These are phyloP conservation scores for Dunckerocampus dactyliophorus DNA, from an alignment of 2,113 vertebrate genomes.

Conservation along the genomic window DNA sequence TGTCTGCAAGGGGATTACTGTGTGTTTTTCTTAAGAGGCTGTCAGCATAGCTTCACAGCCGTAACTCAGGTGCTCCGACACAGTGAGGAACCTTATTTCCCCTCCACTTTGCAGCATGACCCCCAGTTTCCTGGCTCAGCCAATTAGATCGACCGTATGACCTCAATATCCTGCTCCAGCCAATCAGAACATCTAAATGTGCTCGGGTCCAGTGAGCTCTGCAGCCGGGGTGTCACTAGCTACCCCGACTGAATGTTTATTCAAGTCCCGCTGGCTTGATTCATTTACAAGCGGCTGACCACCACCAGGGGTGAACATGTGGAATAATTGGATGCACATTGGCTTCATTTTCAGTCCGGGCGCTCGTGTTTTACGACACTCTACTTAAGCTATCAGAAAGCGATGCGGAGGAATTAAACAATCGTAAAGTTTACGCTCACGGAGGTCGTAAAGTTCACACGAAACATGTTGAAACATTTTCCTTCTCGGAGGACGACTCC, in stretches of 20 bases:
- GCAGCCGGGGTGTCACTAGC: slow-evolving; percentile 44
- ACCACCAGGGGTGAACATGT: slow-evolving; percentile 3
- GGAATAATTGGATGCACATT: slow-evolving; percentile 16
- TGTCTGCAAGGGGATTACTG: no score
- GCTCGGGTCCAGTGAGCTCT: slow-evolving; percentile 41
- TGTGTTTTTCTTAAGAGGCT: neutral
- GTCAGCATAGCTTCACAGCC: neutral
- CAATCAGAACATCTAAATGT: slow-evolving; percentile 71
- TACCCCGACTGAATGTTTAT: slow-evolving; percentile 47
- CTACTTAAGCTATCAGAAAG: slow-evolving; percentile 1
- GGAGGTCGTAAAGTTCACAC: slow-evolving; percentile 32
- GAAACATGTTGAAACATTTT: slow-evolving; percentile 64
- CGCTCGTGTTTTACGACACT: slow-evolving; percentile 4
- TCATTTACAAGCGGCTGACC: slow-evolving; percentile 29
- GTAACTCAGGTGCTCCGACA: slow-evolving; percentile 13
- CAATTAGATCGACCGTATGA: slow-evolving; percentile 60
- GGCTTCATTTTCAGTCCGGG: slow-evolving; percentile 5
- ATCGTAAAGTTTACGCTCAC: slow-evolving; percentile 28
- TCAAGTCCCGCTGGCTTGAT: slow-evolving; percentile 35
- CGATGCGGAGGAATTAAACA: slow-evolving; percentile 25
- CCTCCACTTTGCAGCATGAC: slow-evolving; percentile 61
- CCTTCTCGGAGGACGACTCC: slow-evolving; percentile 40
- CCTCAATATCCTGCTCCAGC: slow-evolving; percentile 68
- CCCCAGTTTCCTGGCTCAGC: slow-evolving; percentile 44
- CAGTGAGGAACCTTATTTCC: slow-evolving; percentile 68